A percentile compares a stretch with the other conserved stretches of the same genome.
These are phyloP conservation scores for Acestrorhynchus altus DNA, from an alignment of 2,797 vertebrate genomes.

Conservation along the genomic window DNA sequence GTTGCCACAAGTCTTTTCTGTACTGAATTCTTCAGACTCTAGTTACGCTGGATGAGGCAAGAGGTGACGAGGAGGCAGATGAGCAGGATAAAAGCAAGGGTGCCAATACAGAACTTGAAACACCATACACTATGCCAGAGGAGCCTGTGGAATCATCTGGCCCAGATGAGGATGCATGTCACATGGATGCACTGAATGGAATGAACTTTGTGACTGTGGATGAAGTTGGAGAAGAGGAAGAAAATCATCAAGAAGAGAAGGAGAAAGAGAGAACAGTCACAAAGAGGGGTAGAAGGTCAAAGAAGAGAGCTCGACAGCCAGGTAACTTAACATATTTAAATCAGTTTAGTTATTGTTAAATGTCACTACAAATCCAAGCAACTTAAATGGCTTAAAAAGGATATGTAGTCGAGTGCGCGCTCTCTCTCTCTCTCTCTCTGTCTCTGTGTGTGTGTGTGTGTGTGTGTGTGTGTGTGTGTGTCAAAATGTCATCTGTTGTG, in stretches of 20 bases:
- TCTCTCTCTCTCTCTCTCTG: no score
- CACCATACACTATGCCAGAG: neutral
- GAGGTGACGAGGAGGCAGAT: constrained; percentile 66
- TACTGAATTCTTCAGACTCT: constrained; percentile 65
- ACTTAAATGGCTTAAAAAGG: neutral
- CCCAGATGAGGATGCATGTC: constrained; percentile 65
- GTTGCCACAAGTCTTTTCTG: neutral
- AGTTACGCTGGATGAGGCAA: constrained; percentile 83
- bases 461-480: no score
- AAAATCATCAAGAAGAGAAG: constrained; percentile 52
- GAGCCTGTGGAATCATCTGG: constrained; percentile 31
- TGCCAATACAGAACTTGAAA: constrained; percentile 34
- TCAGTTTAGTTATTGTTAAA: neutral
- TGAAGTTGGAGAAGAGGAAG: constrained; percentile 85
- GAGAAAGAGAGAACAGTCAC: constrained; percentile 18
- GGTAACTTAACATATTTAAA: constrained; percentile 55
- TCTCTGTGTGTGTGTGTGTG: no score
- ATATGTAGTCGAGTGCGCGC: no score
- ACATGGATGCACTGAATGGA: constrained; percentile 66
- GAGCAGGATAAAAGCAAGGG: constrained; percentile 45
- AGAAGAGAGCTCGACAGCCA: constrained; percentile 57
- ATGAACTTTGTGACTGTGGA: constrained; percentile 86
- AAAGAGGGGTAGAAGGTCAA: constrained; percentile 51
- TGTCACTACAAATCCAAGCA: neutral
- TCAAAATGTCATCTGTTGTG: neutral